These are phyloP conservation scores for Platanista minor DNA, from an alignment of 2,113 vertebrate species.

Conservation along the genomic window DNA sequence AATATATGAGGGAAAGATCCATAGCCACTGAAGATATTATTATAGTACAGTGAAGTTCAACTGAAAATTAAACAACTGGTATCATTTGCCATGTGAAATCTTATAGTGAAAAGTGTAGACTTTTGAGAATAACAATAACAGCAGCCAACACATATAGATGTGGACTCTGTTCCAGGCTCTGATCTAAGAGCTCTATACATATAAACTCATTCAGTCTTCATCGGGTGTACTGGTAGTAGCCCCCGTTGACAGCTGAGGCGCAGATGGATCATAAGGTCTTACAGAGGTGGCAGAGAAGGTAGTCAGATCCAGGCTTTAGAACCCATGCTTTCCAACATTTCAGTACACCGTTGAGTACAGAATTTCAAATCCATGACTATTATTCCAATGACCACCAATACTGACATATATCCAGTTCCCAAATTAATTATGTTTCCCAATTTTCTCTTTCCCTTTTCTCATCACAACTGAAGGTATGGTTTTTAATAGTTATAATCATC, in stretches of 20 bases:
- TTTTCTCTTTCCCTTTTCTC: not conserved
- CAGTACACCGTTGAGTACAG: not conserved
- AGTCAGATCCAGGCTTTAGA: not conserved
- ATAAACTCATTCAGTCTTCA: not conserved
- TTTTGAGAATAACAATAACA: not conserved
- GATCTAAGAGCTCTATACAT: not conserved
- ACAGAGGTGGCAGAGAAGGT: not conserved
- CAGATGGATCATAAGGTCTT: not conserved
- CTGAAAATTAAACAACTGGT: not conserved
- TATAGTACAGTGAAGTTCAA: not conserved
- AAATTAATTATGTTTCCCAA: not conserved
- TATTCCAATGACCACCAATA: not conserved
- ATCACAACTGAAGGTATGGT: not conserved
- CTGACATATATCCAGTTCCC: not conserved
- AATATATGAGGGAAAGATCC: not conserved
- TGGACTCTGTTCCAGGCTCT: not conserved
- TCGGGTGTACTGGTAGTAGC: not conserved
- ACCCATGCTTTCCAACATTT: not conserved
- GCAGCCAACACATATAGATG: not conserved
- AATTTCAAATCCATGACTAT: not conserved
- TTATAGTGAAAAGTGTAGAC: not conserved
- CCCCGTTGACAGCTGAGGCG: not conserved
- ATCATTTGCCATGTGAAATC: not conserved
- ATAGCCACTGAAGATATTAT: not conserved
- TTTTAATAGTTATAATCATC: not conserved